Base-by-base conservation (phyloP, 2,797 vertebrate species). In the Oryzias sinensis region DNA sequence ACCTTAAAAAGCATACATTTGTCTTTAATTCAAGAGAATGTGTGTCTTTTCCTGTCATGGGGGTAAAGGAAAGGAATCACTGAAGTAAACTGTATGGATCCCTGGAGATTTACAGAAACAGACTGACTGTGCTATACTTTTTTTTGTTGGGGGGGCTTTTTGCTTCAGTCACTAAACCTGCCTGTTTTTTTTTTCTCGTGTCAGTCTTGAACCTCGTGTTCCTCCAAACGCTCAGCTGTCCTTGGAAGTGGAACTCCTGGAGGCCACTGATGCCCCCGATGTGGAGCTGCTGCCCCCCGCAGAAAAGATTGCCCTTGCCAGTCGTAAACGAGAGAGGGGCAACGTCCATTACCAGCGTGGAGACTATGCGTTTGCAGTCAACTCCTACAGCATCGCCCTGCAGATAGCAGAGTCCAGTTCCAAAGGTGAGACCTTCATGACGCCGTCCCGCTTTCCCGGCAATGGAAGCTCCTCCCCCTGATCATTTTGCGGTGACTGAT, bases 341-440 rank as follows among this genome's bases (percentile, higher is more conserved):
- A 98, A 99, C 27, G 79, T 88, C 64, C 93, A 95, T 87, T 99
- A 95, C 83, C 95, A 97, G 82, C 94, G 92, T 0, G 92, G 88
- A 0, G 94, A 98, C 74, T 99, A 95, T 0, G 92, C 96, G 41
- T 92, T 96, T 74, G 97, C 97, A 1, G 89, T 97, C 74, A 97
- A 96, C 85, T 98, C 96, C 0, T 99, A 99, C 0, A 93, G 95
- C 82, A 91, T 97, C 0, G 96, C 95, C 17, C 90, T 97, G 80
- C 94, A 95, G 79, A 90, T 96, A 70, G 90, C 95, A 0, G 87
- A 94, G 47, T 94, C 95, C 22, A 95, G 85, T 74, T 95, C 94
- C 5, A 96, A 95, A 97, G 96, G 97, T 99, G 61, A 70, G 62
- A 14, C 13, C 5, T 11, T 25, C 16, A 37, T 2, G 0, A 0